Evolutionary conservation across 2,888 invertebrate genomes (phyloP).

Genomic region (Barypeithes pellucidus): DNA sequence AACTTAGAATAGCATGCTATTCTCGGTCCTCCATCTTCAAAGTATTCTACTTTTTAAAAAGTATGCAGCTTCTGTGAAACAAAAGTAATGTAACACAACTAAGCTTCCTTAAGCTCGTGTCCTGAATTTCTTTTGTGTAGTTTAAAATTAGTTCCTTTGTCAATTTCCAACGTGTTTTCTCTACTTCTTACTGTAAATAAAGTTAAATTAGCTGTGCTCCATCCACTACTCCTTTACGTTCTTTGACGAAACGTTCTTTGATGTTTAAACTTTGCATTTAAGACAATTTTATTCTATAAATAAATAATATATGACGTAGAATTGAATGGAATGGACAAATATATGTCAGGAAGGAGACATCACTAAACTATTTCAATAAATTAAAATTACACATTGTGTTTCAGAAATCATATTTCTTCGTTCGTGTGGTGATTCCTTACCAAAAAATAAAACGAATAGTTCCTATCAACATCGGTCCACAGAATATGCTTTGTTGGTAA

Average conservation of each 20-base stretch:
- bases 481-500: too few relatives aligned
- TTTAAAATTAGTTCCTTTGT: conserved; percentile 11
- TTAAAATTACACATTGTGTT: too few relatives aligned
- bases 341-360: too few relatives aligned
- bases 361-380: too few relatives aligned
- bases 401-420: too few relatives aligned
- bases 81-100: neutral
- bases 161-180: conserved; percentile 1
- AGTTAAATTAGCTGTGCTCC: neutral
- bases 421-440: too few relatives aligned
- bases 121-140: neutral
- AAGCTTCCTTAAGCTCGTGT: neutral
- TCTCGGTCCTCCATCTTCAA: neutral
- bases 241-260: neutral
- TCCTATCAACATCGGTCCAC: too few relatives aligned
- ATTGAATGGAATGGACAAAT: too few relatives aligned
- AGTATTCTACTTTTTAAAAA: neutral
- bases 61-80: neutral
- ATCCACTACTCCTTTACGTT: neutral
- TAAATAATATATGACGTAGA: too few relatives aligned
- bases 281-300: neutral
- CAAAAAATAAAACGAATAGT: too few relatives aligned
- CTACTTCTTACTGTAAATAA: conserved; percentile 5
- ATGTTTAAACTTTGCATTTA: conserved; percentile 2
- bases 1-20: too few relatives aligned